Conservation (phyloP, 2,888 invertebrate species). For the Diarsia rubi region DNA sequence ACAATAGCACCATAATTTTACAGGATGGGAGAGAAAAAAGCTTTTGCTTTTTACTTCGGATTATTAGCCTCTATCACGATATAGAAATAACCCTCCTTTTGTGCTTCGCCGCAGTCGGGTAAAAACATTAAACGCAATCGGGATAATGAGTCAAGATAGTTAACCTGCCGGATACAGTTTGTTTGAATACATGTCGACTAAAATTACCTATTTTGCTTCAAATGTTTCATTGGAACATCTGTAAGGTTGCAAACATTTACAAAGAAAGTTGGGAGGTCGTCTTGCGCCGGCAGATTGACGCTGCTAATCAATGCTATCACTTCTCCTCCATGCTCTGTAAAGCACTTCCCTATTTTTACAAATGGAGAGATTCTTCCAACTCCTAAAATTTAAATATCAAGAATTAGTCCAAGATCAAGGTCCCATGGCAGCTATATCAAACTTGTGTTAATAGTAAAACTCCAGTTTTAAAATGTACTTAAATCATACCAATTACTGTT, state of each 20-base stretch:
- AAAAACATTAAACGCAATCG: too few relatives aligned
- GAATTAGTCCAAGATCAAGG: neutral
- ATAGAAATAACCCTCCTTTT: too few relatives aligned
- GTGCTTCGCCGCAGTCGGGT: too few relatives aligned
- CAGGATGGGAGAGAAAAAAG: too few relatives aligned
- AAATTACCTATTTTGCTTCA: conserved; percentile 76
- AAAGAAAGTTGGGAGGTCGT: conserved; percentile 83
- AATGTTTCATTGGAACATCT: conserved; percentile 76
- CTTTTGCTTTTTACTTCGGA: too few relatives aligned
- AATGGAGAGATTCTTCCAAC: conserved; percentile 80
- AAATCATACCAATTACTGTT: too few relatives aligned
- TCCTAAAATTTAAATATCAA: conserved; percentile 68
- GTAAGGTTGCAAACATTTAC: conserved; percentile 79
- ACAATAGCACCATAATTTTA: too few relatives aligned
- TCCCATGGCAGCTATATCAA: too few relatives aligned
- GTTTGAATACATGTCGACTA: too few relatives aligned
- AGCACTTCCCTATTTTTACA: conserved; percentile 73
- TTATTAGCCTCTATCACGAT: too few relatives aligned
- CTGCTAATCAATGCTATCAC: conserved; percentile 81
- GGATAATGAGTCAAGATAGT: neutral
- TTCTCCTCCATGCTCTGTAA: conserved; percentile 79
- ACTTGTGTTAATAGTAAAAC: neutral
- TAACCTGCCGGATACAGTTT: neutral
- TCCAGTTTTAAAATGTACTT: too few relatives aligned
- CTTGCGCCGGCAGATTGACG: conserved; percentile 81